phyloP scores from a whole-genome alignment of 2,797 vertebrate genomes.

The Sebastes matsubarae region DNA sequence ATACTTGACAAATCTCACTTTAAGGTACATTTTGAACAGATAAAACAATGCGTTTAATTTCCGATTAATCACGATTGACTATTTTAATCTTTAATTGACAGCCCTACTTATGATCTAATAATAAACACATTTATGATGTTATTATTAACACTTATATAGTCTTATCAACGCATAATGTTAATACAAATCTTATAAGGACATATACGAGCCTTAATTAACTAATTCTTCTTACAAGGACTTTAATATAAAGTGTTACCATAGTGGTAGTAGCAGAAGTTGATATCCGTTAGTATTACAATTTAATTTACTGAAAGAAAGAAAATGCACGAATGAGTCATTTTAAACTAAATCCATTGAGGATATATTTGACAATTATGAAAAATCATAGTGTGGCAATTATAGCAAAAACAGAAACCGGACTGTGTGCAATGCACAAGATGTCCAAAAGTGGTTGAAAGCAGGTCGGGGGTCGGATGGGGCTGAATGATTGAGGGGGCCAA shows the following conservation, averaged over 20 bases:
- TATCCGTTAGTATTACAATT: neutral
- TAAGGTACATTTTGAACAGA: too few species aligned
- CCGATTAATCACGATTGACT: too few species aligned
- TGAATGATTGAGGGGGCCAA: neutral
- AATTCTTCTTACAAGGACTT: neutral
- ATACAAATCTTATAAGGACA: neutral
- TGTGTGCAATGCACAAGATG: neutral
- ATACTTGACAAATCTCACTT: too few species aligned
- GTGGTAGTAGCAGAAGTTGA: neutral
- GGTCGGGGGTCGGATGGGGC: neutral
- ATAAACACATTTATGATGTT: too few species aligned
- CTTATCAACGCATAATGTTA: neutral
- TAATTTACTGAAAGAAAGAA: neutral
- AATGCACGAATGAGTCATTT: neutral
- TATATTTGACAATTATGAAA: neutral
- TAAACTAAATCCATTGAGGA: neutral
- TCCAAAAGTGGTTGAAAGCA: neutral
- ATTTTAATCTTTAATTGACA: too few species aligned
- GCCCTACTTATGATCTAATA: too few species aligned
- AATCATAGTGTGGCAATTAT: neutral
- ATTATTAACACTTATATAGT: too few species aligned
- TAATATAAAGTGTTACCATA: neutral
- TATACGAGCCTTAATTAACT: neutral
- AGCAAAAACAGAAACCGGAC: neutral
- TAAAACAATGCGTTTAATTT: too few species aligned